A percentile compares a stretch with the other conserved stretches of the same genome.
Conservation (phyloP, 2,888 invertebrate genomes). For the Carterocephalus palaemon region DNA sequence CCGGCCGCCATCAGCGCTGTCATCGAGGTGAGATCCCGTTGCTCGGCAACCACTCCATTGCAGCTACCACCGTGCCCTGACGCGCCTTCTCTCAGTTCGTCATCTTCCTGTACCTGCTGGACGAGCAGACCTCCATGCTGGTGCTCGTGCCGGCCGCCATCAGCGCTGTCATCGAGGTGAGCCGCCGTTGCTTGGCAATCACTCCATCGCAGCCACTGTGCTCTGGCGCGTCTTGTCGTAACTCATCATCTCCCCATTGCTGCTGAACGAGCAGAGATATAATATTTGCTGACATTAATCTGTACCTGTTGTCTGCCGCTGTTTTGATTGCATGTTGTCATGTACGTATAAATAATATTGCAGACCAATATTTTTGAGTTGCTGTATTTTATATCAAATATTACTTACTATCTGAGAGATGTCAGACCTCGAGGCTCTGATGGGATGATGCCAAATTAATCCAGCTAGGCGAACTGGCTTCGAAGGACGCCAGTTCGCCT, state of each 20-base stretch:
- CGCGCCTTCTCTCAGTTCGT: conserved; percentile 94
- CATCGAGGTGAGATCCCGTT: conserved; percentile 88
- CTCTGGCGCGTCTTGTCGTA: no score
- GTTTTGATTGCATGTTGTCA: conserved; percentile 94
- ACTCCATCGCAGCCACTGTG: no score
- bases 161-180: conserved; percentile 92
- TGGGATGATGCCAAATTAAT: no score
- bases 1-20: conserved; percentile 92
- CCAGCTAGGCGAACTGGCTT: no score
- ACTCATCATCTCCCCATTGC: no score
- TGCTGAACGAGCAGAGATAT: no score
- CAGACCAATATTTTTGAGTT: background rate
- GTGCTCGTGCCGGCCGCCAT: conserved; percentile 92
- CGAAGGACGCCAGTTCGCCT: no score
- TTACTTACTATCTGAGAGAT: no score
- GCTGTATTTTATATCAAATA: no score
- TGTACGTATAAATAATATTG: conserved; percentile 79
- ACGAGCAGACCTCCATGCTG: conserved; percentile 94
- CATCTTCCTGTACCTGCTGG: conserved; percentile 93
- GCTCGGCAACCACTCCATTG: no score
- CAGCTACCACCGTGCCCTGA: conserved; percentile 95
- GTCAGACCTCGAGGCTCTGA: no score
- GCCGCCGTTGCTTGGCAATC: no score
- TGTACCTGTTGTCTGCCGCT: conserved; percentile 93
- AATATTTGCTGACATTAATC: conserved; percentile 96